phyloP scores from a whole-genome alignment of 2,797 vertebrate genomes.

The Etheostoma nigrum region DNA sequence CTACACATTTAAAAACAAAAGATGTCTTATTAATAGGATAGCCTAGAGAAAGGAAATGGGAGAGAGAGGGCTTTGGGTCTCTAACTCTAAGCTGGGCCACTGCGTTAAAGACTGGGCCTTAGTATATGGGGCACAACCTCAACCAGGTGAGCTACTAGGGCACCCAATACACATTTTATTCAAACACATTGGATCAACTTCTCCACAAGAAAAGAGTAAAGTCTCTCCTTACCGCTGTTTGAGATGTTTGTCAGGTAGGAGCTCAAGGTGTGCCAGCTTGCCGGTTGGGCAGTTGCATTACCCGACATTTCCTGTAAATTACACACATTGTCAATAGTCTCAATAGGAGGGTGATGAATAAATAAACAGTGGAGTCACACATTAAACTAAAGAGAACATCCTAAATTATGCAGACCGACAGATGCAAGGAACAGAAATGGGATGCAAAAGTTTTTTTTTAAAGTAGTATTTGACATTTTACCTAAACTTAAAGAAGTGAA shows the following conservation, averaged over 20 bases:
- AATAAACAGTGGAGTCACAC: background rate
- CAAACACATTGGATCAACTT: background rate
- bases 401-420: background rate
- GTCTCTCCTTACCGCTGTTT: background rate
- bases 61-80: no score
- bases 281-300: slow-evolving; percentile 6
- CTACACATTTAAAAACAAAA: background rate
- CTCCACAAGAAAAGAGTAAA: background rate
- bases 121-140: no score
- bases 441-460: background rate
- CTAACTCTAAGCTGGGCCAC: no score
- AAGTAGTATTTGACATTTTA: background rate
- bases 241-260: slow-evolving; percentile 66
- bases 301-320: slow-evolving; percentile 28
- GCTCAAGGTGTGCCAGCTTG: slow-evolving; percentile 67
- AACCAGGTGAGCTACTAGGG: no score
- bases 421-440: background rate
- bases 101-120: no score
- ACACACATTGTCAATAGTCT: background rate
- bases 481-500: background rate
- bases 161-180: background rate
- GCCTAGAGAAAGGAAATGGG: no score
- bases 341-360: background rate
- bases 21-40: no score
- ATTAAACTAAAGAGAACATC: background rate